Evolutionary conservation across 2,888 invertebrate species (phyloP).

Genomic region (Parnassius smintheus): DNA sequence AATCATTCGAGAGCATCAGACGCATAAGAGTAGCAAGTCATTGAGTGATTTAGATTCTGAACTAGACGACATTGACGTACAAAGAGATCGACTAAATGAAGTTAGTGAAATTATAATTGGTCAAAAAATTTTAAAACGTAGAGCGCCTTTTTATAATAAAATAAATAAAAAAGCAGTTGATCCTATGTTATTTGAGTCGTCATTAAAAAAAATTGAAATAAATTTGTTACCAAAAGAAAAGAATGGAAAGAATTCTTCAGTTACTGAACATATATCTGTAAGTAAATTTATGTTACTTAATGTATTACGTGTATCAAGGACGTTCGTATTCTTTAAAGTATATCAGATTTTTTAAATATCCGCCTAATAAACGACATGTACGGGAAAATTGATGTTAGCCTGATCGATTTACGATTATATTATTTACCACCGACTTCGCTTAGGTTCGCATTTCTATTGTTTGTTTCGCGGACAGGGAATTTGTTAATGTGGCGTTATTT

Average conservation of each 20-base stretch:
- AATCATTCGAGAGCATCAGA: constrained; percentile 26
- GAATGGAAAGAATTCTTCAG: not conserved
- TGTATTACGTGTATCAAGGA: no score
- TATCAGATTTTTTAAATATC: no score
- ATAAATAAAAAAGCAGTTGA: constrained; percentile 26
- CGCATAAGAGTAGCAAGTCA: constrained; percentile 34
- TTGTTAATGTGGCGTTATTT: no score
- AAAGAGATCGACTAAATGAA: constrained; percentile 30
- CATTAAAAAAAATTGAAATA: constrained; percentile 31
- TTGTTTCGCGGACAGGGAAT: no score
- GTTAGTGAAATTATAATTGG: constrained; percentile 50
- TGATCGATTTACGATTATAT: no score
- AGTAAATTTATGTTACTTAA: no score
- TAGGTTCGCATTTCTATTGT: no score
- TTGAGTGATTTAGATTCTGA: constrained; percentile 37
- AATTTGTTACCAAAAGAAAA: constrained; percentile 10
- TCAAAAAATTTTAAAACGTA: constrained; percentile 47
- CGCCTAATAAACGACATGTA: no score
- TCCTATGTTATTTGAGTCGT: constrained; percentile 43
- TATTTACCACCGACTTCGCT: no score
- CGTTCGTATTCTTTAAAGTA: no score
- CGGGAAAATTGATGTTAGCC: no score
- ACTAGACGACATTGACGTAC: constrained; percentile 38
- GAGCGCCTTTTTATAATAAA: constrained; percentile 33
- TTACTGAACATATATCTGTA: not conserved